Conservation (phyloP, 1,140 invertebrate genomes). For the Melitaea cinxia region DNA sequence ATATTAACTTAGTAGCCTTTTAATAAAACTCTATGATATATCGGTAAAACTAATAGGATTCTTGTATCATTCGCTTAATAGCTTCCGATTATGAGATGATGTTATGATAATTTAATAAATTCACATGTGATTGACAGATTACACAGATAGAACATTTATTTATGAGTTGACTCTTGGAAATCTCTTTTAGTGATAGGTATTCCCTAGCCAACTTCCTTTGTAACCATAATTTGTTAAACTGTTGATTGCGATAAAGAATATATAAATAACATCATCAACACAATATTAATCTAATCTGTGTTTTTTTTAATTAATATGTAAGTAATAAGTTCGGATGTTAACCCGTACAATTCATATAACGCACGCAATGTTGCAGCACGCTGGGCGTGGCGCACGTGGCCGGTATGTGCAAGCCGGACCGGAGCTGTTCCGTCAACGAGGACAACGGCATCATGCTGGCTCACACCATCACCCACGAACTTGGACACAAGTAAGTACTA, state of each 20-base stretch:
- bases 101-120: too few relatives aligned
- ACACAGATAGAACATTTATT: too few relatives aligned
- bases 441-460: constrained; percentile 95
- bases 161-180: too few relatives aligned
- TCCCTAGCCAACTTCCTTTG: too few relatives aligned
- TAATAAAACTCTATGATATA: neutral
- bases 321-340: neutral
- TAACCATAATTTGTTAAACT: too few relatives aligned
- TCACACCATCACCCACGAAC: constrained; percentile 96
- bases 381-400: constrained; percentile 94
- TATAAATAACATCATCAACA: too few relatives aligned
- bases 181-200: too few relatives aligned
- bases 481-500: constrained; percentile 93
- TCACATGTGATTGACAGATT: too few relatives aligned
- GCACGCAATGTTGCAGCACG: constrained; percentile 84
- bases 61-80: neutral
- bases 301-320: too few relatives aligned
- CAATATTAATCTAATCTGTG: too few relatives aligned
- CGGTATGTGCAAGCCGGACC: constrained; percentile 94
- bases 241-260: too few relatives aligned
- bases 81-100: neutral
- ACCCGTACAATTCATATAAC: neutral
- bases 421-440: constrained; percentile 95
- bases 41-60: neutral
- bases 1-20: neutral